phyloP scores from a whole-genome alignment of 2,888 invertebrate genomes.

The Microchrysa polita region DNA sequence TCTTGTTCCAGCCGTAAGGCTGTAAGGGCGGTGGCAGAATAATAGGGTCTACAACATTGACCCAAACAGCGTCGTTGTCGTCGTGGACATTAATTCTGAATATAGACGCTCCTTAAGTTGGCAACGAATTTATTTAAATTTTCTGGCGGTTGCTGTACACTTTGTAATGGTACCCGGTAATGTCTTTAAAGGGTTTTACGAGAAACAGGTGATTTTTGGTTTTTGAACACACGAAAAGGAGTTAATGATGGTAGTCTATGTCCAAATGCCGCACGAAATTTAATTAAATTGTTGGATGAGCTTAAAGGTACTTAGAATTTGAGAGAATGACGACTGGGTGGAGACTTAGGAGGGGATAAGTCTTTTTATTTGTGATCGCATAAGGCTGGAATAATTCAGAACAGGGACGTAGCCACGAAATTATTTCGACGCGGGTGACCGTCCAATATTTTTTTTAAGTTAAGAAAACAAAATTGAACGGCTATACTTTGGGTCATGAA shows the following conservation, averaged over 20 bases:
- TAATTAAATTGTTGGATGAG: constrained; percentile 47
- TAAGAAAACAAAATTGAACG: too few species aligned
- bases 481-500: too few species aligned
- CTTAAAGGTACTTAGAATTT: constrained; percentile 42
- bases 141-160: constrained; percentile 16
- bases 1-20: constrained; percentile 43
- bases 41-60: background rate
- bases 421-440: too few species aligned
- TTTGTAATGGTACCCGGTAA: constrained; percentile 35
- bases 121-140: constrained; percentile 31
- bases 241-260: constrained; percentile 24
- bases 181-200: constrained; percentile 40
- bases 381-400: too few species aligned
- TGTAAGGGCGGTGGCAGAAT: constrained; percentile 44
- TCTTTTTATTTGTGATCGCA: too few species aligned
- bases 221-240: constrained; percentile 44
- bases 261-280: constrained; percentile 32
- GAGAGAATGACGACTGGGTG: too few species aligned
- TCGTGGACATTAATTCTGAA: constrained; percentile 48
- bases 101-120: constrained; percentile 42
- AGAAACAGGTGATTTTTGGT: constrained; percentile 51
- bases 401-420: too few species aligned
- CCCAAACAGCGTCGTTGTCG: background rate
- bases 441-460: too few species aligned
- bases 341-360: too few species aligned